phyloP scores from a whole-genome alignment of 2,113 vertebrate genomes.

The Marcusenius ussheri region DNA sequence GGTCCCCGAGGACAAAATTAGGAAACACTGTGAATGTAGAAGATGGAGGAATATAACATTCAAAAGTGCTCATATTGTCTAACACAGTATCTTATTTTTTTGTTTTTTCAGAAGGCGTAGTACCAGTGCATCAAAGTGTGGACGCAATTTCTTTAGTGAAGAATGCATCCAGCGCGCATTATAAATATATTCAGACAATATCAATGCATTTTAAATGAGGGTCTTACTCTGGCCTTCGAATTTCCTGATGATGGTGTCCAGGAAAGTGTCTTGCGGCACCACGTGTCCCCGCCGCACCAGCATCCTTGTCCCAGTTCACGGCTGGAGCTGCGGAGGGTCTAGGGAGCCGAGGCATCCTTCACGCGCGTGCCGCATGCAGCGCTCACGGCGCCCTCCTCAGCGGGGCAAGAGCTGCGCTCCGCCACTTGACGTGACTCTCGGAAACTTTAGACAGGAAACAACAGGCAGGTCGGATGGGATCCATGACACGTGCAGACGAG shows the following conservation, averaged over 20 bases:
- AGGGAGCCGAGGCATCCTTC: not conserved
- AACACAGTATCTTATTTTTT: not conserved
- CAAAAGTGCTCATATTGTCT: not conserved
- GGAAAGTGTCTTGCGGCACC: conserved; percentile 84
- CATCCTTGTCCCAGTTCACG: conserved; percentile 49
- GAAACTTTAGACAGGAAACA: not conserved
- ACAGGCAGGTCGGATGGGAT: not conserved
- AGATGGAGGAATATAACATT: not conserved
- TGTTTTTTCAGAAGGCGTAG: too few species aligned
- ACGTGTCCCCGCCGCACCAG: conserved; percentile 80
- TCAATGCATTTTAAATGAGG: not conserved
- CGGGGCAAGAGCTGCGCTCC: conserved; percentile 22
- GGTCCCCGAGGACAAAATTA: not conserved
- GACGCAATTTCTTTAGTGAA: not conserved
- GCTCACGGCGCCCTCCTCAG: conserved; percentile 16
- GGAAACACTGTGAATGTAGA: not conserved
- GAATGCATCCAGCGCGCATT: not conserved
- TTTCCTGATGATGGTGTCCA: conserved; percentile 86
- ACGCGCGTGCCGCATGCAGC: conserved; percentile 22
- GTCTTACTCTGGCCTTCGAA: conserved; percentile 81
- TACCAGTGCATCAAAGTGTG: not conserved
- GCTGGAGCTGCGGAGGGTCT: conserved; percentile 12
- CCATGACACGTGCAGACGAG: not conserved
- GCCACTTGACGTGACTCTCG: conserved; percentile 1
- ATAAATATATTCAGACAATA: not conserved